Conservation (phyloP, 23 tunicate genomes). For the Styela clava region DNA sequence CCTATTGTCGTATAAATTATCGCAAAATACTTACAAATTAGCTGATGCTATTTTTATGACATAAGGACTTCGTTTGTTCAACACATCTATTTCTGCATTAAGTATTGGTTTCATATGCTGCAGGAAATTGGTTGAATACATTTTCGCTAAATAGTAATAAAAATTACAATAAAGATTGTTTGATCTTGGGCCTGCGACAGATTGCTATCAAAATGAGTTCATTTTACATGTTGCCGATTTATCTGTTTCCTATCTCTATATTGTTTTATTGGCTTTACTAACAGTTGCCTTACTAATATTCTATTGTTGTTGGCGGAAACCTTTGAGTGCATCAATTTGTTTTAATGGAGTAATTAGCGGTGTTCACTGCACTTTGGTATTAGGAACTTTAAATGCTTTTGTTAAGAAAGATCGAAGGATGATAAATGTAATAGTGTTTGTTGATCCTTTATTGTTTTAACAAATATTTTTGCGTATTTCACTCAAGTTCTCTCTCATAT, state of each 20-base stretch:
- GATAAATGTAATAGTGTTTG: too few relatives aligned
- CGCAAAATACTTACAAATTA: too few relatives aligned
- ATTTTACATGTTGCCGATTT: neutral
- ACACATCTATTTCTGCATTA: neutral
- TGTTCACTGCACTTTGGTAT: neutral
- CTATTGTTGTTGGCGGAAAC: conserved; percentile 17
- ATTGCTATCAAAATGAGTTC: conserved; percentile 1
- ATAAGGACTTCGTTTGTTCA: neutral
- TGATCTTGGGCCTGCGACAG: neutral
- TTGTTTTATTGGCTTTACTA: conserved; percentile 25
- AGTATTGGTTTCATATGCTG: neutral
- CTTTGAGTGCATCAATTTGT: conserved; percentile 7
- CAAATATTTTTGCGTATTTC: too few relatives aligned
- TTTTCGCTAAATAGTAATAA: neutral
- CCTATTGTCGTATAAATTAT: too few relatives aligned
- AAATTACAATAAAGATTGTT: neutral
- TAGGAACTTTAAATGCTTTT: neutral
- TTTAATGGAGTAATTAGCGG: conserved; percentile 17
- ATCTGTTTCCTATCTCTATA: conserved; percentile 2
- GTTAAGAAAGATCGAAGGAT: neutral
- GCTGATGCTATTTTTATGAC: neutral
- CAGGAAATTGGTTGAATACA: neutral
- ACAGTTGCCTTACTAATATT: neutral
- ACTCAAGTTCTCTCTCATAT: too few relatives aligned
- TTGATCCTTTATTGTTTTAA: too few relatives aligned